Evolutionary conservation across 1,140 invertebrate species (phyloP).

Genomic region (Drosophila nikananu): DNA sequence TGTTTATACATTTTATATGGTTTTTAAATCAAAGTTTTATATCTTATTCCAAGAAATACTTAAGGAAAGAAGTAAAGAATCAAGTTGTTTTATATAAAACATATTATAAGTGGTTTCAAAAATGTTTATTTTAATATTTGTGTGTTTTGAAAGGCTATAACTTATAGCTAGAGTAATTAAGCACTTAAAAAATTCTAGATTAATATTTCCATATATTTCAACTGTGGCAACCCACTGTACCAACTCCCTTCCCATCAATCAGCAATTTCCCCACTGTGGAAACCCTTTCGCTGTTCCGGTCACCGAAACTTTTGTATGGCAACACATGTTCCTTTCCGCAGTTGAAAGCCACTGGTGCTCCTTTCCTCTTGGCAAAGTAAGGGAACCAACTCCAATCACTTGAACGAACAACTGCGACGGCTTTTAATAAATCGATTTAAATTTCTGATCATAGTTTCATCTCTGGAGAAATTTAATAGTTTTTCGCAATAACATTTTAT

Average conservation of each 20-base stretch:
- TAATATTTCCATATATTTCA: neutral
- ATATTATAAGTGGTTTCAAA: neutral
- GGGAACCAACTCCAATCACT: conserved; percentile 39
- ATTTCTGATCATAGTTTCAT: conserved; percentile 83
- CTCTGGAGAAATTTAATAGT: conserved; percentile 84
- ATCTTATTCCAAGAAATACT: neutral
- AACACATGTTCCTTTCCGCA: conserved; percentile 61
- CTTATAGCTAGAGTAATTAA: neutral
- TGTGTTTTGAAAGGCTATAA: neutral
- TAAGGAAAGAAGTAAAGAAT: neutral
- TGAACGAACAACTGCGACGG: conserved; percentile 56
- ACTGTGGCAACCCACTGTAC: conserved; percentile 17
- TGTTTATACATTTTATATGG: too few relatives aligned
- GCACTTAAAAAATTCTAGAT: neutral
- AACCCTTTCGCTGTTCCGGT: conserved; percentile 39
- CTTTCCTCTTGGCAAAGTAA: conserved; percentile 6
- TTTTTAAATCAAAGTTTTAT: neutral
- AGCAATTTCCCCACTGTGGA: conserved; percentile 25
- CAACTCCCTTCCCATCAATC: conserved; percentile 18
- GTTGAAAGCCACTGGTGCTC: conserved; percentile 11
- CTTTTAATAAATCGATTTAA: conserved; percentile 84
- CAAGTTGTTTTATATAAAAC: too few relatives aligned
- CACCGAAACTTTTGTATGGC: conserved; percentile 65
- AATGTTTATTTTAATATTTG: neutral
- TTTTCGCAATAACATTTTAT: conserved; percentile 81